phyloP scores from a whole-genome alignment of 2,113 vertebrate genomes.

The Potamarius usumacintae region DNA sequence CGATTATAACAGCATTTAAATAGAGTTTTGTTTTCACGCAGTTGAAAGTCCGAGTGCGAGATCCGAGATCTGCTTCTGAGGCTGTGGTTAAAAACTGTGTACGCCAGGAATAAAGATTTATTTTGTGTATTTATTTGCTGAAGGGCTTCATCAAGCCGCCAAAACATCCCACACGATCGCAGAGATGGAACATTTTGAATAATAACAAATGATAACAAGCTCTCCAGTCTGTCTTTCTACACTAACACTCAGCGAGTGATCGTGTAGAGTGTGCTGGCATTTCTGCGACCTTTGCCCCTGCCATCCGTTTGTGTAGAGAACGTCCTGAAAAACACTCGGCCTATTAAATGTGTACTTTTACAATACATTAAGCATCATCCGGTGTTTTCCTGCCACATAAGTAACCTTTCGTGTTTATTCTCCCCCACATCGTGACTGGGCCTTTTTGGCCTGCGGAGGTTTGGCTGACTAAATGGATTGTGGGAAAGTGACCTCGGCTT shows the following conservation, averaged over 20 bases:
- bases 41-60: neutral
- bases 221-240: slow-evolving; percentile 1
- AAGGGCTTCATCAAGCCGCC: slow-evolving; percentile 12
- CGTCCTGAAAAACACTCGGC: neutral
- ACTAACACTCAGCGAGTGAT: slow-evolving; percentile 26
- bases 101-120: neutral
- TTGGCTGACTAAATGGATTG: slow-evolving; percentile 33
- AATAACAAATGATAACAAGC: slow-evolving; percentile 30
- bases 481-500: slow-evolving; percentile 51
- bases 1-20: slow-evolving; percentile 52
- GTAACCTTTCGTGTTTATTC: slow-evolving; percentile 34
- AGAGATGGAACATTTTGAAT: neutral
- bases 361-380: slow-evolving; percentile 43
- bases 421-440: slow-evolving; percentile 22
- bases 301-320: slow-evolving; percentile 16
- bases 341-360: slow-evolving; percentile 39
- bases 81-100: slow-evolving; percentile 2
- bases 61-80: neutral
- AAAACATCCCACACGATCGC: slow-evolving; percentile 1
- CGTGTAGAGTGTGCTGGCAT: slow-evolving; percentile 2
- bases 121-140: neutral
- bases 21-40: slow-evolving; percentile 15
- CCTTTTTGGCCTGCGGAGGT: slow-evolving; percentile 13
- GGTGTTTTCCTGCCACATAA: slow-evolving; percentile 30
- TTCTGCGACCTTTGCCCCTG: slow-evolving; percentile 23